Percentiles rank a stretch among this genome's conserved stretches.
phyloP scores from a whole-genome alignment of 2,888 invertebrate species.

The Sinhomidia bicolor region DNA sequence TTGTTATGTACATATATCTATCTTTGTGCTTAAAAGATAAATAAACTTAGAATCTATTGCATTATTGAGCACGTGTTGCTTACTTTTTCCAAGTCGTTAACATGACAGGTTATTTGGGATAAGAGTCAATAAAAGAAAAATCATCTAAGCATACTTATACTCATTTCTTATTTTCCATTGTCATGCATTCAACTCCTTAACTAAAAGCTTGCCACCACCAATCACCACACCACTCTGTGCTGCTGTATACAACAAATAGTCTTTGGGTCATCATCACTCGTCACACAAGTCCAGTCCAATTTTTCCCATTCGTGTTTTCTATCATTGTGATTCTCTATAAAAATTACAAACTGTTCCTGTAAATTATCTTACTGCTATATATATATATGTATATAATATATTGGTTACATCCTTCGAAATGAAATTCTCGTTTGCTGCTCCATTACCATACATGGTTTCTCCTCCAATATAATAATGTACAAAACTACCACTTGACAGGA shows the following conservation, averaged over 20 bases:
- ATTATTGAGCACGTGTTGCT: constrained; percentile 71
- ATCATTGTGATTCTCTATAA: no score
- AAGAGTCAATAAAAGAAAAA: constrained; percentile 65
- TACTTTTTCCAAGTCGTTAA: constrained; percentile 53
- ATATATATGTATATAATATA: no score
- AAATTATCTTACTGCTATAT: no score
- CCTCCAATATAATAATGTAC: not conserved
- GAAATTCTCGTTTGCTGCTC: not conserved
- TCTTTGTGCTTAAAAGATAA: constrained; percentile 48
- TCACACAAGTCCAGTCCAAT: no score
- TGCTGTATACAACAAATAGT: no score
- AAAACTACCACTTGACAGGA: not conserved
- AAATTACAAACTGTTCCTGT: not conserved
- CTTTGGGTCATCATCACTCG: no score
- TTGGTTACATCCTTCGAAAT: no score
- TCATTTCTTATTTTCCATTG: not conserved
- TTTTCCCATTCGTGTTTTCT: no score
- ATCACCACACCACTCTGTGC: no score
- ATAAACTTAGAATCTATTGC: constrained; percentile 44
- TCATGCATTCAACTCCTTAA: no score
- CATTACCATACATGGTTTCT: not conserved
- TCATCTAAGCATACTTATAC: constrained; percentile 29
- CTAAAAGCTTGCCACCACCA: no score
- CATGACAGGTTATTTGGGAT: constrained; percentile 71
- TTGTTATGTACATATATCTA: not conserved